These are phyloP conservation scores for Melanotaenia nigrans DNA, from an alignment of 2,797 vertebrate species.

Conservation along the genomic window DNA sequence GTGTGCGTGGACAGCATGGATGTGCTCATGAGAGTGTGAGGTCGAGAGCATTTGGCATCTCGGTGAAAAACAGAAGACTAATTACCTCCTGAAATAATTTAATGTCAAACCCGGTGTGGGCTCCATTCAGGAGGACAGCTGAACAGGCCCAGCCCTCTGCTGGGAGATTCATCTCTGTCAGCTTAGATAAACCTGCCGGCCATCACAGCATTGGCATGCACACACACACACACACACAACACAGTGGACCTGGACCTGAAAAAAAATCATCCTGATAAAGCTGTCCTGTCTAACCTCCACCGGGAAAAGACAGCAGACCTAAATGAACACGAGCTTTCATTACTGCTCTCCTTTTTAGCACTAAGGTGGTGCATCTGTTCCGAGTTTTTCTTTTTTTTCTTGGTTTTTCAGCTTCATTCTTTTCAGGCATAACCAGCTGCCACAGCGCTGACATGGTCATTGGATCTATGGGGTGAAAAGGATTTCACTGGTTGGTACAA, in stretches of 20 bases:
- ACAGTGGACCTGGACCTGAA: constrained; percentile 57
- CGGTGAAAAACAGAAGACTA: constrained; percentile 79
- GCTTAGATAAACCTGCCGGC: constrained; percentile 88
- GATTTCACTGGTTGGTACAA: constrained; percentile 12
- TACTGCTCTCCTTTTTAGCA: constrained; percentile 63
- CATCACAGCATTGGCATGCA: constrained; percentile 86
- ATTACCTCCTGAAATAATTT: constrained; percentile 84
- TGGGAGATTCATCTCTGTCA: constrained; percentile 92
- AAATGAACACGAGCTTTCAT: constrained; percentile 74
- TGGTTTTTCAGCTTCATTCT: constrained; percentile 62
- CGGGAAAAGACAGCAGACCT: constrained; percentile 65
- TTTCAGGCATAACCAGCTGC: constrained; percentile 53
- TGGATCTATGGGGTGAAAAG: constrained; percentile 32
- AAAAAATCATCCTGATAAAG: constrained; percentile 67
- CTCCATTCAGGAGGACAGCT: constrained; percentile 84
- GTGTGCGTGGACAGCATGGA: constrained; percentile 21
- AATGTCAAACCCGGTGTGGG: constrained; percentile 83
- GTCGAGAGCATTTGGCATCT: constrained; percentile 65
- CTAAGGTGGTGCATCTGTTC: constrained; percentile 67
- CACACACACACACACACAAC: constrained; percentile 78
- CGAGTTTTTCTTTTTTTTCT: constrained; percentile 30
- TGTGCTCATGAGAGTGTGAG: constrained; percentile 39
- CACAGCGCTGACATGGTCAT: constrained; percentile 26
- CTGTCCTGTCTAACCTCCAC: constrained; percentile 56
- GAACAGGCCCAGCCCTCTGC: constrained; percentile 86